Conservation (phyloP, 2,797 vertebrate genomes). For the Chrysolophus pictus region DNA sequence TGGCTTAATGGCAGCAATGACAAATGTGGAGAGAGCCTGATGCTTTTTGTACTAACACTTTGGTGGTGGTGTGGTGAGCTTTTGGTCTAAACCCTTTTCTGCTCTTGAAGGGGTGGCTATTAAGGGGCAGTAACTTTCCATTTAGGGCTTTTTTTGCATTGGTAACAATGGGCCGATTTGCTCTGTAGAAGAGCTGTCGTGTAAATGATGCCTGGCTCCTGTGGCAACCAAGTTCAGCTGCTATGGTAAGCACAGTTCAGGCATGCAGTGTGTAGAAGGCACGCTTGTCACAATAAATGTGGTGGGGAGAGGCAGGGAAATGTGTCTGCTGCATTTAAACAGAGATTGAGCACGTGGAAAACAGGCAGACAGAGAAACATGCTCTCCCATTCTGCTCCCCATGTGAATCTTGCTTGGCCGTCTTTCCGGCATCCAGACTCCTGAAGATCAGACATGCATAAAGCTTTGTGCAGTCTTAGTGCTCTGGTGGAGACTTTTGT, state of each 20-base stretch:
- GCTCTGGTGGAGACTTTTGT: neutral
- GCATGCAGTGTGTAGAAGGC: neutral
- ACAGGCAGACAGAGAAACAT: neutral
- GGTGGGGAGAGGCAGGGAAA: neutral
- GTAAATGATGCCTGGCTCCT: neutral
- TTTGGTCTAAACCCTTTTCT: neutral
- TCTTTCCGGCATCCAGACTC: neutral
- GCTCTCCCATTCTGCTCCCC: neutral
- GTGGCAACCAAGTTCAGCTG: neutral
- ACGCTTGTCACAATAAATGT: neutral
- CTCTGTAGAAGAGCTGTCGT: neutral
- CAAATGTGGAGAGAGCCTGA: neutral
- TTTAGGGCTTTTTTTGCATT: neutral
- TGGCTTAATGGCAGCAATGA: neutral
- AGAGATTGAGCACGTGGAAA: neutral
- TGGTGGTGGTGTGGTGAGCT: neutral
- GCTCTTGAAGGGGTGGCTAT: neutral
- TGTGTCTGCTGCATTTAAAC: neutral
- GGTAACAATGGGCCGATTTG: neutral
- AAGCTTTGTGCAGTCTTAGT: slow-evolving; percentile 31
- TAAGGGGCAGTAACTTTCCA: neutral
- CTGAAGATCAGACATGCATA: slow-evolving; percentile 38
- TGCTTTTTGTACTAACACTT: neutral
- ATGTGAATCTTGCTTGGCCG: neutral
- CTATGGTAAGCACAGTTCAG: neutral